Percentiles rank a stretch among this genome's conserved stretches.
Conservation (phyloP, 2,888 invertebrate genomes). For the Torymus aiolomorphi region DNA sequence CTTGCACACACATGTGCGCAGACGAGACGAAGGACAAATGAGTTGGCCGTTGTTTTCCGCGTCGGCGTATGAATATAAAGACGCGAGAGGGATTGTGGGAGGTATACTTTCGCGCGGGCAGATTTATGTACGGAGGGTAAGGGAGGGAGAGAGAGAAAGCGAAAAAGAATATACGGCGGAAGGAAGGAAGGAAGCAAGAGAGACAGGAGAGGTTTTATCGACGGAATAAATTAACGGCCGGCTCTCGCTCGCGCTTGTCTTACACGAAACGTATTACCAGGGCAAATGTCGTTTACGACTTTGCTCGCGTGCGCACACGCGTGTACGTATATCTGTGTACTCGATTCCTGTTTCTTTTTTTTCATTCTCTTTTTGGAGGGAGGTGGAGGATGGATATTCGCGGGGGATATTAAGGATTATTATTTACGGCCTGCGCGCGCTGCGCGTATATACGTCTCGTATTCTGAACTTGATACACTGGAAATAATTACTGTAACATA, state of each 20-base stretch:
- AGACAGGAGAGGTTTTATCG: constrained; percentile 50
- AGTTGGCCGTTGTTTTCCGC: constrained; percentile 39
- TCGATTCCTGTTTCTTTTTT: not conserved
- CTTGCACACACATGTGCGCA: not conserved
- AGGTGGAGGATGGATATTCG: constrained; percentile 34
- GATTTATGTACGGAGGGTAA: constrained; percentile 42
- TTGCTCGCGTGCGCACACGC: not conserved
- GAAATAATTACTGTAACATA: constrained; percentile 35
- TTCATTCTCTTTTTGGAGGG: too few relatives aligned
- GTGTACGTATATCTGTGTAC: not conserved
- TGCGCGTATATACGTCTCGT: not conserved
- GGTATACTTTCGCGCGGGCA: constrained; percentile 10
- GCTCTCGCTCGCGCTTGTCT: constrained; percentile 38
- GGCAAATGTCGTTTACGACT: constrained; percentile 49
- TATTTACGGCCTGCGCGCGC: constrained; percentile 21
- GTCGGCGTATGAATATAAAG: constrained; percentile 3
- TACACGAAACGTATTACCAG: constrained; percentile 53
- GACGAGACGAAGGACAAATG: constrained; percentile 11
- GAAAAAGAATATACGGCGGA: not conserved
- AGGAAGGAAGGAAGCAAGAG: not conserved
- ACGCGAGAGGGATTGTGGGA: constrained; percentile 34
- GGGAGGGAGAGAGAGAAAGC: constrained; percentile 15
- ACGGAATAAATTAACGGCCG: constrained; percentile 55
- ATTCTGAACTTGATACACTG: constrained; percentile 43
- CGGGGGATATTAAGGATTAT: constrained; percentile 43